Evolutionary conservation across 2,888 invertebrate genomes (phyloP), one percentile per base, ranked within the genome.

Genomic region (Mesoligia furuncula): DNA sequence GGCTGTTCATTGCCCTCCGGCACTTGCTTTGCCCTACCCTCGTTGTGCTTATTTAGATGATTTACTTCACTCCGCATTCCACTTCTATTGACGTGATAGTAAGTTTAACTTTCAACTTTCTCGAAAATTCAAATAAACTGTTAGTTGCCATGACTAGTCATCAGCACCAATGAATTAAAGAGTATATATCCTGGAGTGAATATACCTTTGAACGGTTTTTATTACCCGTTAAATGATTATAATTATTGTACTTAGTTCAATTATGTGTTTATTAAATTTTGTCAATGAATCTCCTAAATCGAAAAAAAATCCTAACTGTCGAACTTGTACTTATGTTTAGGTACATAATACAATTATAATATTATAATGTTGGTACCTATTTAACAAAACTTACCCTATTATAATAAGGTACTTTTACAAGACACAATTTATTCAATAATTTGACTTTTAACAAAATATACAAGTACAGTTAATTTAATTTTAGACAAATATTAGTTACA

Each of bases 1-100:
- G 89, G 84, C 90, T 93, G 93, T 92, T 92, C 92, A 92, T 92
- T 93, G 93, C 92, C 92, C 93, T 90, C 91, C 84, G 76, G 83
- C 88, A 90, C 87, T 89, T 85, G 85, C 85, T 88, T 79, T 87
- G 85, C 90, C 89, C 90, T 92, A 93, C 91, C 93, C 93, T 92
- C 90, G 87, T 92, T 90, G 85, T 86, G 78, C 88, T 90, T 90
- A 90, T 91, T 91, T 87, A 90, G 83, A 90, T 88, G 75, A 87
- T 88, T 88, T 88, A 85, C 85, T 86, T 74, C 74, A 75, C 75
- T 83, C 77, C 27, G 74, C 82, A 88, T 83, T 82, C 73, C 79
- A 77, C 62, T 51, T 76, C 71, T 70, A 66, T 75, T 73, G 57
- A 64, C 45, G 24, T 57, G 39, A 2, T 65, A 65, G 61, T 66